Conservation (phyloP, 2,797 vertebrate genomes). For the Neostethus bicornis region DNA sequence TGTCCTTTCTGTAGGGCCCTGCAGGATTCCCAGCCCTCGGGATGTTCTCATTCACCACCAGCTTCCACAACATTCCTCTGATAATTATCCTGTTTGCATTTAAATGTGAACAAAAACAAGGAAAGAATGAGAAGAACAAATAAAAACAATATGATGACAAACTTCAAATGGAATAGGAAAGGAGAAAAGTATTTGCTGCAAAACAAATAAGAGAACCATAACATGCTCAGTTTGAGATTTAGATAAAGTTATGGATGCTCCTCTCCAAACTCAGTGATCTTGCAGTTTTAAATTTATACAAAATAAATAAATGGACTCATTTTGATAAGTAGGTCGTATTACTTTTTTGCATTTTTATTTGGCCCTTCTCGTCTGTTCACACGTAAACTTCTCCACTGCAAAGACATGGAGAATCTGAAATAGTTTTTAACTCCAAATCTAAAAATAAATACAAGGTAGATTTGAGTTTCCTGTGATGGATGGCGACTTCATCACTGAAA, state of each 20-base stretch:
- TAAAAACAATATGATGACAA: conserved; percentile 55
- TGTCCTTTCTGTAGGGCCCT: conserved; percentile 35
- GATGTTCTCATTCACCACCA: conserved; percentile 33
- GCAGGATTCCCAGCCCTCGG: conserved; percentile 45
- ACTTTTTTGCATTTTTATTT: too few relatives aligned
- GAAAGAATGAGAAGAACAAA: conserved; percentile 66
- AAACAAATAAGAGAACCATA: conserved; percentile 38
- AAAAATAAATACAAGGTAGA: neutral
- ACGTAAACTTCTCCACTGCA: conserved; percentile 23
- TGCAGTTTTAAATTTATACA: too few relatives aligned
- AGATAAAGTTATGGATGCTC: conserved; percentile 32
- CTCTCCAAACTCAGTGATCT: conserved; percentile 21
- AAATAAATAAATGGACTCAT: too few relatives aligned
- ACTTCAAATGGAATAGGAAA: conserved; percentile 66
- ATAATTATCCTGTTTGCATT: conserved; percentile 71
- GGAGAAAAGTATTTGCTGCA: conserved; percentile 37
- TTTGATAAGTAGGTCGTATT: too few relatives aligned
- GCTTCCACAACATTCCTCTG: conserved; percentile 56
- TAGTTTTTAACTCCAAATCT: neutral
- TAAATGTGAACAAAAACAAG: conserved; percentile 61
- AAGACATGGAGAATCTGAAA: conserved; percentile 17
- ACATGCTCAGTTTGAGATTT: conserved; percentile 14
- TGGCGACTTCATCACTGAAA: conserved; percentile 17
- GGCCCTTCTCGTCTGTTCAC: conserved; percentile 4
- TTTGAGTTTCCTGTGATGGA: conserved; percentile 38